phyloP scores from a whole-genome alignment of 2,797 vertebrate species.

The Hoplostethus atlanticus region DNA sequence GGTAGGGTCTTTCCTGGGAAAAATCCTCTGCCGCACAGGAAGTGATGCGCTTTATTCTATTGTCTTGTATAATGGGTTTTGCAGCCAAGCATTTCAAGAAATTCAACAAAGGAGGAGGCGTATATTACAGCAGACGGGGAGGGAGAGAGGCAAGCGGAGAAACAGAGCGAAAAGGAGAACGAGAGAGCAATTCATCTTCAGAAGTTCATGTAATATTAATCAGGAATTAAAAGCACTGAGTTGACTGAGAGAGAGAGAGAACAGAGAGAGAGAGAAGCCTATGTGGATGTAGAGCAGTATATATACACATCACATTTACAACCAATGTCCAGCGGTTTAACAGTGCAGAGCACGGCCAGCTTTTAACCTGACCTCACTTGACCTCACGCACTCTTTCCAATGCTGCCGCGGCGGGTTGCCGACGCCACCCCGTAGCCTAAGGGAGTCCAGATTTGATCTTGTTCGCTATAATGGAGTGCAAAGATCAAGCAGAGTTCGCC shows the following conservation, averaged over 20 bases:
- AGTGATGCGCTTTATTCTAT: constrained; percentile 33
- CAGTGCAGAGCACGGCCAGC: background rate
- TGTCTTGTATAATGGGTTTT: constrained; percentile 27
- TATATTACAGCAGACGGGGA: constrained; percentile 22
- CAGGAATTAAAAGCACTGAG: constrained; percentile 57
- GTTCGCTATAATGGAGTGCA: too few relatives aligned
- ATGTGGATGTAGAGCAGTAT: constrained; percentile 7
- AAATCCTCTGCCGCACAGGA: too few relatives aligned
- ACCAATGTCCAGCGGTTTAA: constrained; percentile 2
- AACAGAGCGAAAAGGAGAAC: constrained; percentile 1
- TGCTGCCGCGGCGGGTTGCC: too few relatives aligned
- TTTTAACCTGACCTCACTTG: background rate
- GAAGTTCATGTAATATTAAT: constrained; percentile 69
- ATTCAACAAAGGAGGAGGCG: constrained; percentile 32
- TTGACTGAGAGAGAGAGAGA: constrained; percentile 28
- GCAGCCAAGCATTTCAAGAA: constrained; percentile 8
- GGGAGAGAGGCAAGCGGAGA: constrained; percentile 9
- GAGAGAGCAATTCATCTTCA: constrained; percentile 32
- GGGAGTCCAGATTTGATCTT: too few relatives aligned
- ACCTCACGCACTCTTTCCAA: background rate
- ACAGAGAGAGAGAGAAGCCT: constrained; percentile 26
- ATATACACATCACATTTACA: constrained; percentile 18
- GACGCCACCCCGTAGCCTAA: too few relatives aligned
- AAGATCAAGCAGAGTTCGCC: too few relatives aligned
- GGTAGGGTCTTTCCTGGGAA: too few relatives aligned